These are phyloP conservation scores for Syrmaticus mikado DNA, from an alignment of 2,113 vertebrate species.

Conservation along the genomic window DNA sequence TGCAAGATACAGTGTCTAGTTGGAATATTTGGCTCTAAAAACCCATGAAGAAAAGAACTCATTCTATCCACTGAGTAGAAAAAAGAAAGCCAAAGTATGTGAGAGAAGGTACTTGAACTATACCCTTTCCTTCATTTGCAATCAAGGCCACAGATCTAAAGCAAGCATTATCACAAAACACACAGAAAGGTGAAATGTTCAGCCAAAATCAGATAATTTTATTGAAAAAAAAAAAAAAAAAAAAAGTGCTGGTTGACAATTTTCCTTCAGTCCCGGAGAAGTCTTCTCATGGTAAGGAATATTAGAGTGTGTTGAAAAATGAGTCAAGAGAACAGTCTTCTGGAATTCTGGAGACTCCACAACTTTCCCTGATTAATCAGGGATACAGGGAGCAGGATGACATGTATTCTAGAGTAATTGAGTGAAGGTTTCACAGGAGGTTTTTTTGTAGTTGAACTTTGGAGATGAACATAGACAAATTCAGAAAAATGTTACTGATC, in stretches of 20 bases:
- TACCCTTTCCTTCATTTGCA: neutral
- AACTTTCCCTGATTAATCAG: neutral
- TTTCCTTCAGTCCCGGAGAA: neutral
- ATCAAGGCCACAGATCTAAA: neutral
- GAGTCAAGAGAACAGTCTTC: neutral
- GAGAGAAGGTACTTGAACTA: neutral
- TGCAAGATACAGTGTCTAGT: neutral
- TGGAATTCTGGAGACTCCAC: neutral
- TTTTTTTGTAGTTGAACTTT: neutral
- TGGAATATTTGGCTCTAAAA: constrained; percentile 42
- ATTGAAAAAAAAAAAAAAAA: neutral
- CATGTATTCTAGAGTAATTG: neutral
- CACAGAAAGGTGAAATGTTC: neutral
- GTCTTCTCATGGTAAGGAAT: neutral
- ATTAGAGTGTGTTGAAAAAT: neutral
- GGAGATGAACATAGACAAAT: neutral
- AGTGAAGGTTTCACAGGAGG: neutral
- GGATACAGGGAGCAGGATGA: neutral
- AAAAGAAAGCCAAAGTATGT: neutral
- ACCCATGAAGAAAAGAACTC: neutral
- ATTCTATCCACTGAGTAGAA: neutral
- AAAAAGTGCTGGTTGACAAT: neutral
- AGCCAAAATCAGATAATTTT: neutral
- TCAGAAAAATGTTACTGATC: neutral
- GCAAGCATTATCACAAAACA: neutral